Evolutionary conservation across 2,888 invertebrate genomes (phyloP), one percentile per base, ranked within the genome.

Genomic region (Arrhopalites spinosus): DNA sequence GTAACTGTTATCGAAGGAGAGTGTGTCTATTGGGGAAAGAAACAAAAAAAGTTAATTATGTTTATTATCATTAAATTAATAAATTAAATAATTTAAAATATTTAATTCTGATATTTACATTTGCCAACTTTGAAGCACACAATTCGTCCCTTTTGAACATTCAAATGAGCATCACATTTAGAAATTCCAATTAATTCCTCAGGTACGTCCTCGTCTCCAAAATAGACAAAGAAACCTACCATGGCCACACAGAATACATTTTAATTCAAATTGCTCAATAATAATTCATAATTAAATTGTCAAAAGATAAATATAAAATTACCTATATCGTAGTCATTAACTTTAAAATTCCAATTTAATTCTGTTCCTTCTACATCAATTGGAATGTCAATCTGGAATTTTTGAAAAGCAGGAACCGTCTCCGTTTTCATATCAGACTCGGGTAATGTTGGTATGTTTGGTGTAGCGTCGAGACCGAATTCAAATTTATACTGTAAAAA

Each of bases 331-430:
- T 73, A 73, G n/a, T 63, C 27, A 1, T 73, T 64, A 2, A 64
- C 27, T 47, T 73, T 73, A 25, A 73, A 73, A 73, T 73, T 73
- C 73, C 73, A 73, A 27, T 27, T 8, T 17, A 73, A 27, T 5
- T n/a, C n/a, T 7, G 45, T 64, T 8, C 73, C 73, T 30, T 20
- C 64, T 3, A 20, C 17, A 17, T 17, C 8, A 13, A 63, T 23
- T 2, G 36, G 25, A 43, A 64, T 45, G 17, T 43, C 29, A 17
- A 73, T 47, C 36, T 29, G 30, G 50, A 47, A 47, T 20, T 63
- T 63, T 27, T 63, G 64, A 13, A 63, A 63, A 7, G 73, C 63
- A 17, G 29, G 1, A 2, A 73, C 64, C 1, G 27, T 5, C 43
- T 64, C 73, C 7, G 47, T 73, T 27, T 47, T 30, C 73, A 73